Conservation (phyloP, 2,888 invertebrate species). For the Syritta pipiens region DNA sequence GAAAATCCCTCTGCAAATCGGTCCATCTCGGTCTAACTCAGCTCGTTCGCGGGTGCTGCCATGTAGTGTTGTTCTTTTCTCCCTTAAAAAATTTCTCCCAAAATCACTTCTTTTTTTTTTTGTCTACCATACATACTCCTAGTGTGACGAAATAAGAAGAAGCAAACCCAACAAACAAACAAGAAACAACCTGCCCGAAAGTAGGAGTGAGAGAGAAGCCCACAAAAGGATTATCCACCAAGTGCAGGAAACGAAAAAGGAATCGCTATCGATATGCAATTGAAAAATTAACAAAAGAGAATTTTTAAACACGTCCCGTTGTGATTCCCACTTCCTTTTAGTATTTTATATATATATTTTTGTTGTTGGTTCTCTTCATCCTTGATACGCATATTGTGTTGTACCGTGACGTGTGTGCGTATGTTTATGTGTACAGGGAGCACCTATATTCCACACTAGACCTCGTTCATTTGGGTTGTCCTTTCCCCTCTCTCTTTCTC, state of each 20-base stretch:
- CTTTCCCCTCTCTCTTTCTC: background rate
- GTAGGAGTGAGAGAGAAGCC: conserved; percentile 42
- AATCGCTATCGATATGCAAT: conserved; percentile 52
- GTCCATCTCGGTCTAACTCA: conserved; percentile 54
- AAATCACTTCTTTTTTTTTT: conserved; percentile 39
- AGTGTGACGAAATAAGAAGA: conserved; percentile 41
- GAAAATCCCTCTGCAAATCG: conserved; percentile 51
- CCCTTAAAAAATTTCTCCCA: conserved; percentile 47
- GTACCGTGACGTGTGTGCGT: background rate
- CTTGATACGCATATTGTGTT: conserved; percentile 38
- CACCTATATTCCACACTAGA: conserved; percentile 37
- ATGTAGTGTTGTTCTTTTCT: conserved; percentile 53
- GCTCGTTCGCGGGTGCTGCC: conserved; percentile 22
- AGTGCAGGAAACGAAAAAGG: conserved; percentile 26
- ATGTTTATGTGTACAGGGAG: conserved; percentile 23
- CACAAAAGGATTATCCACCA: conserved; percentile 45
- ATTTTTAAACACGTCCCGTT: conserved; percentile 17
- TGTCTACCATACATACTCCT: conserved; percentile 3
- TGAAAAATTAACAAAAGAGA: conserved; percentile 52
- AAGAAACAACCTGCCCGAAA: conserved; percentile 63
- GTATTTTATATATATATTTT: background rate
- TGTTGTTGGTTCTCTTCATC: conserved; percentile 10
- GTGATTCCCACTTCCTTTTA: conserved; percentile 31
- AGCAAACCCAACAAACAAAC: conserved; percentile 61
- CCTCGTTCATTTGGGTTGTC: background rate